These are phyloP conservation scores for Columba livia DNA, from an alignment of 2,113 vertebrate species.

Conservation along the genomic window DNA sequence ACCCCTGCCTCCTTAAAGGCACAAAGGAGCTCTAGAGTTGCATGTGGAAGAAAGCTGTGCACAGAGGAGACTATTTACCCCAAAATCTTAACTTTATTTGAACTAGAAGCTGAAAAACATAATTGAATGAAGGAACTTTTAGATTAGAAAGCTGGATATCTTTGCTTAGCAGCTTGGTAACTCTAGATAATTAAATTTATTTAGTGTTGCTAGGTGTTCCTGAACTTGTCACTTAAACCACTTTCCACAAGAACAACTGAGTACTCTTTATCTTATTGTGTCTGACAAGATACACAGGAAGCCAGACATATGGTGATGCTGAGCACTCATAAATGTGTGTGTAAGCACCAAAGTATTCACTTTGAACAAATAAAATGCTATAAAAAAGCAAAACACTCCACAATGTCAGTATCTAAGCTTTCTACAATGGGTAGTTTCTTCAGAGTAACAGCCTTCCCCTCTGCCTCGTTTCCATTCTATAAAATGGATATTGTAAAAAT, in stretches of 20 bases:
- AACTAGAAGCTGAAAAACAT: neutral
- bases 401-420: neutral
- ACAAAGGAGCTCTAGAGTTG: neutral
- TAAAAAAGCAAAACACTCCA: neutral
- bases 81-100: neutral
- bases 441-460: neutral
- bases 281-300: neutral
- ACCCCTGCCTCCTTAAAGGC: neutral
- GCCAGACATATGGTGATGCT: neutral
- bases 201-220: neutral
- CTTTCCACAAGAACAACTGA: neutral
- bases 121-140: neutral
- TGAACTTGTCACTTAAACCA: neutral
- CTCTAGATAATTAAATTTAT: neutral
- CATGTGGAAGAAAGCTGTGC: neutral
- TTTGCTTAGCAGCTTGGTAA: neutral
- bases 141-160: neutral
- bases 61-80: neutral
- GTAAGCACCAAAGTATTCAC: neutral
- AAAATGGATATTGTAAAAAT: neutral
- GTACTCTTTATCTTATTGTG: neutral
- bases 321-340: neutral
- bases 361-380: neutral
- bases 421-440: neutral
- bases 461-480: neutral